Evolutionary conservation across 2,113 vertebrate genomes (phyloP).

Genomic region (rabbit (Oryctolagus cuniculus)): DNA sequence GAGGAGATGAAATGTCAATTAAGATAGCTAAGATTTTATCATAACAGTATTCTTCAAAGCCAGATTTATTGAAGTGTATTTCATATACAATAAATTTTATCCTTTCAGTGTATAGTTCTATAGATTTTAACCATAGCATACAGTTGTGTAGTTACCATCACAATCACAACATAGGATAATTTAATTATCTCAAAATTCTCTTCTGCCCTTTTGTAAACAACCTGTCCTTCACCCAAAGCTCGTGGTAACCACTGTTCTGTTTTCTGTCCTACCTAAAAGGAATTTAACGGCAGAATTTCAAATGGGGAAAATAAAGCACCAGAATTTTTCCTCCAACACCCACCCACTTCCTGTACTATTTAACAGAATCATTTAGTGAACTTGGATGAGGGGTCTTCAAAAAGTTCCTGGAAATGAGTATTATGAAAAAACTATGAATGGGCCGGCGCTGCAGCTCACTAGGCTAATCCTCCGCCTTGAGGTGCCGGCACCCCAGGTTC

Average conservation of each 20-base stretch:
- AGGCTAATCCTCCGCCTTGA: no score
- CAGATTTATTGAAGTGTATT: not conserved
- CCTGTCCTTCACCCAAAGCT: not conserved
- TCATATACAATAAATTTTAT: not conserved
- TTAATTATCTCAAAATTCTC: not conserved
- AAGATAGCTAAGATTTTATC: slow-evolving; percentile 7
- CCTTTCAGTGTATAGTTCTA: not conserved
- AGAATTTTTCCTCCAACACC: not conserved
- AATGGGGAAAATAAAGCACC: not conserved
- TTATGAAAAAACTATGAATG: no score
- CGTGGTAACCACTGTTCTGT: not conserved
- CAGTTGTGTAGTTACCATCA: not conserved
- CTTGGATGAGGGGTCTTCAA: not conserved
- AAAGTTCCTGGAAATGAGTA: no score
- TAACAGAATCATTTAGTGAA: not conserved
- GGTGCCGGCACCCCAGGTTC: no score
- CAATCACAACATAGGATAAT: not conserved
- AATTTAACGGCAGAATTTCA: slow-evolving; percentile 22
- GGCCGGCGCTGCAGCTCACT: no score
- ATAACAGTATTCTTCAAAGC: not conserved
- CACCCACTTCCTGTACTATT: not conserved
- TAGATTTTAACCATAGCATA: not conserved
- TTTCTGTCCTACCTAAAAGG: not conserved
- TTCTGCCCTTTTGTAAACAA: not conserved
- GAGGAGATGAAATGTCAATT: not conserved